These are phyloP conservation scores for Himalopsyche kuldschensis DNA, from an alignment of 2,888 invertebrate species.

Conservation along the genomic window DNA sequence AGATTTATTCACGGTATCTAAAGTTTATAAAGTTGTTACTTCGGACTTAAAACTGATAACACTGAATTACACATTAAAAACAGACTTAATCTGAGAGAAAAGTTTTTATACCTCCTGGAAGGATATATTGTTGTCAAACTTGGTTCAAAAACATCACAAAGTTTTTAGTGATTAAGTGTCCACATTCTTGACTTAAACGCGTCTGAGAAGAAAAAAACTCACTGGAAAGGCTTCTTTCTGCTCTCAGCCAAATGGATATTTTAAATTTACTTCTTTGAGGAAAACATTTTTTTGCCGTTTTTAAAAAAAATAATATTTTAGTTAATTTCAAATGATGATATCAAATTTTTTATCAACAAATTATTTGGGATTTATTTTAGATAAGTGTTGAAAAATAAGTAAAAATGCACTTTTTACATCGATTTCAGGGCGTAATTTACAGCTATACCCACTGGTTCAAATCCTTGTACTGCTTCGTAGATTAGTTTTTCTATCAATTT, in stretches of 20 bases:
- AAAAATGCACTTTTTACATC: too few relatives aligned
- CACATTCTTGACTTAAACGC: background rate
- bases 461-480: too few relatives aligned
- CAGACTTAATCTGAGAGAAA: background rate
- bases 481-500: too few relatives aligned
- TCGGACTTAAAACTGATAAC: background rate
- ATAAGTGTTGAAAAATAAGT: too few relatives aligned
- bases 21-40: background rate
- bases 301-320: too few relatives aligned
- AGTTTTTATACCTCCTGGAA: background rate
- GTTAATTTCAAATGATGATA: too few relatives aligned
- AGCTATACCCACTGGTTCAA: too few relatives aligned
- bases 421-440: too few relatives aligned
- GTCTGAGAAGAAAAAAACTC: background rate
- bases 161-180: constrained; percentile 1
- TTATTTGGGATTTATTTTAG: too few relatives aligned
- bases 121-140: constrained; percentile 7
- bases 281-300: too few relatives aligned
- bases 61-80: background rate
- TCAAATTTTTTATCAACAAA: too few relatives aligned
- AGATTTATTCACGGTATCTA: background rate
- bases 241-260: background rate
- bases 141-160: constrained; percentile 7
- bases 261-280: background rate
- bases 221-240: background rate